Conservation (phyloP, 2,888 invertebrate genomes). For the Diarsia brunnea region DNA sequence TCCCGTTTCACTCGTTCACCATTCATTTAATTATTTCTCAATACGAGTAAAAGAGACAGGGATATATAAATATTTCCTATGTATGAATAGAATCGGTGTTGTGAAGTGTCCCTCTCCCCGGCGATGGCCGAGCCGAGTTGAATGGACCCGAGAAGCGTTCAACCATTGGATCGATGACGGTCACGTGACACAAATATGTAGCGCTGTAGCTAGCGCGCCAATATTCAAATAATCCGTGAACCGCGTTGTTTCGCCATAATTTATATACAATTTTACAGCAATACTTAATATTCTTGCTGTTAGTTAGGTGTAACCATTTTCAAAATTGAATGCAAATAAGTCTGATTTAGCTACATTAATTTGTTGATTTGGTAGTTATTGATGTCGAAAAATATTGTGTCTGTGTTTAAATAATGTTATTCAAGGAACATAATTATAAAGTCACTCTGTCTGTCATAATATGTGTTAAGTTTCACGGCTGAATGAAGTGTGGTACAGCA, state of each 20-base stretch:
- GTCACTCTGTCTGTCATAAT: no score
- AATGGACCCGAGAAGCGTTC: slow-evolving; percentile 91
- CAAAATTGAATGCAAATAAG: no score
- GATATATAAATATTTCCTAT: slow-evolving; percentile 88
- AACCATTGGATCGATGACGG: slow-evolving; percentile 90
- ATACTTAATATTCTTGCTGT: no score
- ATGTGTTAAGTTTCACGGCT: no score
- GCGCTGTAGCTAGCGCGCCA: slow-evolving; percentile 78
- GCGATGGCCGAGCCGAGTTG: slow-evolving; percentile 87
- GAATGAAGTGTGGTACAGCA: no score
- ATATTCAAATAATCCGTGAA: slow-evolving; percentile 68
- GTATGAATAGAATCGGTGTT: slow-evolving; percentile 90
- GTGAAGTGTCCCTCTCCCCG: slow-evolving; percentile 87
- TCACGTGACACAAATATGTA: slow-evolving; percentile 88
- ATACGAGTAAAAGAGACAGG: slow-evolving; percentile 85
- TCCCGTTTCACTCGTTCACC: slow-evolving; percentile 88
- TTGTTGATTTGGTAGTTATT: no score
- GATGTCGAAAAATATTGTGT: no score
- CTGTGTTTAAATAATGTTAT: no score
- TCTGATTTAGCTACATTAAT: no score
- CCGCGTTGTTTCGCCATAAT: slow-evolving; percentile 6
- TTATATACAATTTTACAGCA: no score
- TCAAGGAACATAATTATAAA: no score
- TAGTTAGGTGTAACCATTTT: no score
- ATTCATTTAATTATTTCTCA: slow-evolving; percentile 89